phyloP scores from a whole-genome alignment of 2,113 vertebrate genomes.

The Lagopus leucura region DNA sequence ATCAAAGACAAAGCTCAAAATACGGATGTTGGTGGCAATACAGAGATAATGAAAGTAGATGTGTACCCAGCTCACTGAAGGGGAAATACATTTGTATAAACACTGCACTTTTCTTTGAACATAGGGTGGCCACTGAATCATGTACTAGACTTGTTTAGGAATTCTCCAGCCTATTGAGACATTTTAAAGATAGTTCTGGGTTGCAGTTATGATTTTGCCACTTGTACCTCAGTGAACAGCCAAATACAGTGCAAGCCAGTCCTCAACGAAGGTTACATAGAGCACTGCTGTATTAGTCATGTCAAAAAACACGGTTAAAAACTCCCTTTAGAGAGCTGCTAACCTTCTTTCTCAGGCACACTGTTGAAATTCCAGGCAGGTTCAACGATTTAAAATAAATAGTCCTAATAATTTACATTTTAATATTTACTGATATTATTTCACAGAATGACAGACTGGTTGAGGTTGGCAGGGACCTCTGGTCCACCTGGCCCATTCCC shows the following conservation, averaged over 20 bases:
- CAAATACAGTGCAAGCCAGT: neutral
- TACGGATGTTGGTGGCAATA: neutral
- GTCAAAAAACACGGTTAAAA: neutral
- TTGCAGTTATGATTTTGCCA: neutral
- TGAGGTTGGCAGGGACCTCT: neutral
- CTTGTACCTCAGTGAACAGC: neutral
- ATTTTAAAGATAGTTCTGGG: neutral
- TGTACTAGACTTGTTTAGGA: neutral
- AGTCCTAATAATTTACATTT: neutral
- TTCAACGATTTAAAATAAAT: neutral
- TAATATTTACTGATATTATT: neutral
- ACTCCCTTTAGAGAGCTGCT: neutral
- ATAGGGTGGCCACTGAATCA: neutral
- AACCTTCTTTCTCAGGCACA: neutral
- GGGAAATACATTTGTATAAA: neutral
- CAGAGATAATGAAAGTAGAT: neutral
- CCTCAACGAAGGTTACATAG: neutral
- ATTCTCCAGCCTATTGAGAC: neutral
- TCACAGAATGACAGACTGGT: neutral
- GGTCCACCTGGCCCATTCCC: neutral
- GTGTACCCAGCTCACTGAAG: neutral
- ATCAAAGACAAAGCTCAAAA: neutral
- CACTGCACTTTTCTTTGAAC: neutral
- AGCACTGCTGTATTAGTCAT: neutral
- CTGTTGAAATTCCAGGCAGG: neutral